Conservation (phyloP, 2,888 invertebrate species). For the Dynastes grantii region DNA sequence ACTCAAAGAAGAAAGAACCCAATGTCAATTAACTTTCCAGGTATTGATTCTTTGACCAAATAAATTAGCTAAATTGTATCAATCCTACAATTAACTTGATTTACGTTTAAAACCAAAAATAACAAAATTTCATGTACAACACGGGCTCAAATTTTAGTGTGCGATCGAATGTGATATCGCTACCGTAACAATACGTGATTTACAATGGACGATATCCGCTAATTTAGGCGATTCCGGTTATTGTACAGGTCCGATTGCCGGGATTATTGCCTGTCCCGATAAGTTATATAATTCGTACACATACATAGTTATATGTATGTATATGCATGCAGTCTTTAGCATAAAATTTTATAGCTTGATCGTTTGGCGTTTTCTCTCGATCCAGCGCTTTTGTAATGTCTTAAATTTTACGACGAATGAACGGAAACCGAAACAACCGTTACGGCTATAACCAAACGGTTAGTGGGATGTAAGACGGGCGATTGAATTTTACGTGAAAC, state of each 20-base stretch:
- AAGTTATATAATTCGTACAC: constrained; percentile 8
- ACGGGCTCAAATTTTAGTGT: too few species aligned
- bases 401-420: constrained; percentile 31
- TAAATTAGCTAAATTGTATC: too few species aligned
- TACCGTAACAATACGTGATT: neutral
- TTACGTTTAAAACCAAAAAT: too few species aligned
- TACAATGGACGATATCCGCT: constrained; percentile 24
- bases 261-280: constrained; percentile 15
- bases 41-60: too few species aligned
- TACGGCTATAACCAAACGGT: constrained; percentile 11
- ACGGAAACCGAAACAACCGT: constrained; percentile 3
- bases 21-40: too few species aligned
- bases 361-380: constrained; percentile 40
- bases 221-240: constrained; percentile 39
- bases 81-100: too few species aligned
- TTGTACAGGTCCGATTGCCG: constrained; percentile 3
- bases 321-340: neutral
- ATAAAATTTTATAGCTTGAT: constrained; percentile 43
- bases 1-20: too few species aligned
- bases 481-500: neutral
- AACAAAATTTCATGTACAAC: too few species aligned
- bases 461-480: neutral
- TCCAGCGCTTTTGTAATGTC: constrained; percentile 23
- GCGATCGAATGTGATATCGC: too few species aligned
- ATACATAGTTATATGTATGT: neutral